Conservation (phyloP, 2,797 vertebrate genomes). For the Sebastes itinus region DNA sequence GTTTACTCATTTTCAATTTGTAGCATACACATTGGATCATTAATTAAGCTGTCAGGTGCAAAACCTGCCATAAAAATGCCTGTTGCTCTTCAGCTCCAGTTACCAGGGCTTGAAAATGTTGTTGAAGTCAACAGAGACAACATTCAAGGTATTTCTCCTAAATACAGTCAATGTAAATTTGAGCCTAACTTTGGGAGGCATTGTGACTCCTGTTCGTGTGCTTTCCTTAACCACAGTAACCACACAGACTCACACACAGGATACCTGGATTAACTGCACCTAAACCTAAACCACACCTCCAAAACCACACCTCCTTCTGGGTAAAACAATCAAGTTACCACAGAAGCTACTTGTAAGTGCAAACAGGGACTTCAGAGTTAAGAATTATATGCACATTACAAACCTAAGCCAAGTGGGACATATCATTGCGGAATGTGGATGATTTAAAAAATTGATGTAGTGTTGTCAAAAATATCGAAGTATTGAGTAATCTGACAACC, state of each 20-base stretch:
- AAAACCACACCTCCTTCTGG: background rate
- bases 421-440: background rate
- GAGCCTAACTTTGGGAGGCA: slow-evolving; percentile 41
- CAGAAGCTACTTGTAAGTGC: background rate
- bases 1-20: background rate
- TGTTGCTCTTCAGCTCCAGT: too few relatives aligned
- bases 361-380: background rate
- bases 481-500: too few relatives aligned
- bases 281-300: background rate
- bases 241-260: background rate
- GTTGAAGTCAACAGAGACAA: background rate
- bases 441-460: too few relatives aligned
- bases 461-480: too few relatives aligned
- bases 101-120: background rate
- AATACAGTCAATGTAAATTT: background rate
- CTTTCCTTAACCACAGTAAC: background rate
- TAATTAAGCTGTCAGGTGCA: background rate
- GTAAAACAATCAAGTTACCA: too few relatives aligned
- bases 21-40: too few relatives aligned
- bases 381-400: background rate
- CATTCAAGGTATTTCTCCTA: too few relatives aligned
- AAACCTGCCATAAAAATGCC: background rate
- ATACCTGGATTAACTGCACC: background rate
- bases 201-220: background rate
- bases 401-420: background rate